Base-by-base conservation (phyloP, 2,888 invertebrate genomes). In the Conus canariensis region DNA sequence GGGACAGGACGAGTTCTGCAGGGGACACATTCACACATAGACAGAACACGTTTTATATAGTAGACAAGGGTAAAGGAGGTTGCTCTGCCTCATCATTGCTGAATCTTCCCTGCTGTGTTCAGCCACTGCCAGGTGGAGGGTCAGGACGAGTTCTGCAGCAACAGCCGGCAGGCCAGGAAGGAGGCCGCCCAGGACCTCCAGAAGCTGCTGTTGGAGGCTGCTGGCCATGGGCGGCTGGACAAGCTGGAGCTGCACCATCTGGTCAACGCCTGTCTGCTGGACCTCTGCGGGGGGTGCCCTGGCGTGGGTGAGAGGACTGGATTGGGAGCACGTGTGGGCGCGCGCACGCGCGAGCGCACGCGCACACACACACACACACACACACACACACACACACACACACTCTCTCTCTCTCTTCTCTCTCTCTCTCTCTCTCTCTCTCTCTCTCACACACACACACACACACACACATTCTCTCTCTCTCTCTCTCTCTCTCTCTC, bases 221-320 rank as follows among this genome's bases (percentile, higher is more conserved):
- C 93, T 1, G 93, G 94, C 0, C 90, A 91, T 14, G 92, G 92
- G 16, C 90, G 91, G 56, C 91, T 93, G 2, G 93, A 92, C 0
- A 87, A 91, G 14, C 83, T 85, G 16, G 93, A 92, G 14, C 92
- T 94, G 19, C 88, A 91, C 85, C 85, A 88, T 0, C 92, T 93
- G 60, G 92, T 93, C 56, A 88, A 90, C 12, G 88, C 90, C 14
- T 94, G 94, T 90, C 77, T 94, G 56, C 90, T 93, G 10, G 89
- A 92, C 30, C 67, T 91, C 0, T 94, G 94, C 88, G 94, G 94
- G 10, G 93, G 94, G 7, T 94, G 94, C 87, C 92, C 93, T 8
- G 93, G 92, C 30, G 91, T 93, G 59, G 94, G 94, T 94, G 91
- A 64, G 90, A 85, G n/a, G 45, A 45, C 45, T 45, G 45, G 45